phyloP scores from a whole-genome alignment of 2,797 vertebrate species.

The Cossypha niveicapilla region DNA sequence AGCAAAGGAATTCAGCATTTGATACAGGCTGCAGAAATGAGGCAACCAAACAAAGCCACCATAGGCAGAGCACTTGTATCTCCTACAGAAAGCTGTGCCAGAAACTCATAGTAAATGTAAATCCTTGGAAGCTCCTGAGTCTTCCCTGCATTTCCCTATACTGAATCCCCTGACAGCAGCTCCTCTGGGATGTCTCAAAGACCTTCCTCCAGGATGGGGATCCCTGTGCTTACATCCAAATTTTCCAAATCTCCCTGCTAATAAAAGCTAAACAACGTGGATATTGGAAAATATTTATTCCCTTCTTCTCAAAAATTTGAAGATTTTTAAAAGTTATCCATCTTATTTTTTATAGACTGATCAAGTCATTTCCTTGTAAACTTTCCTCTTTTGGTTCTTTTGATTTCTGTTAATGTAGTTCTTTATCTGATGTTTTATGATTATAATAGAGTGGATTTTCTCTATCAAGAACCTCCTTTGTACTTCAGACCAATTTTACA shows the following conservation, averaged over 20 bases:
- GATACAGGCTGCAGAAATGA: not conserved
- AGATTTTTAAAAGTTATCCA: not conserved
- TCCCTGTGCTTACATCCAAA: not conserved
- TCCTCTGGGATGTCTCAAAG: not conserved
- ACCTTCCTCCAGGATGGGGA: not conserved
- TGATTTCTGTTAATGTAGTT: not conserved
- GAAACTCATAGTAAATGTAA: not conserved
- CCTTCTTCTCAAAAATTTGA: not conserved
- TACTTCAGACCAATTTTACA: not conserved
- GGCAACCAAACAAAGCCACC: not conserved
- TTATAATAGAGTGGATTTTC: not conserved
- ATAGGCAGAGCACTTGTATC: not conserved
- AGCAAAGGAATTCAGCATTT: not conserved
- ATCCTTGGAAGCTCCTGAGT: not conserved
- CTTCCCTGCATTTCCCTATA: not conserved
- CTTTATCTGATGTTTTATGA: not conserved
- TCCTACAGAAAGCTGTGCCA: not conserved
- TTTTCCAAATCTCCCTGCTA: not conserved
- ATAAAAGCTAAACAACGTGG: not conserved
- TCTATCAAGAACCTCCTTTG: fast-evolving
- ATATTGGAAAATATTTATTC: not conserved
- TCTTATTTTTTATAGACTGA: not conserved
- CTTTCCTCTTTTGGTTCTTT: not conserved
- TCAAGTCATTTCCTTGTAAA: not conserved
- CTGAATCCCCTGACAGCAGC: not conserved